Conservation (phyloP, 2,888 invertebrate genomes). For the Metalampra italica region DNA sequence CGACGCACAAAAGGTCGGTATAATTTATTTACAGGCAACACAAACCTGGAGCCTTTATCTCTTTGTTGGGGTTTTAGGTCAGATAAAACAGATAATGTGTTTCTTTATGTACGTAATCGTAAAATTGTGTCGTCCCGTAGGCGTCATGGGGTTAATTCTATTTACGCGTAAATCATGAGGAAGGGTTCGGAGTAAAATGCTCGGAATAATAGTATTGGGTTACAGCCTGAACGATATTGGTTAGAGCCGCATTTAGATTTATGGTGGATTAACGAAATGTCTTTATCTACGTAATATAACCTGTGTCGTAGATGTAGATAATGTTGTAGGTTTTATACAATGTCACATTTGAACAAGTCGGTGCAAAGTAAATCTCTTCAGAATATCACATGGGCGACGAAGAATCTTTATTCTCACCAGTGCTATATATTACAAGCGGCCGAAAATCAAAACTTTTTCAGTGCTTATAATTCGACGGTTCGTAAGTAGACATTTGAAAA, state of each 20-base stretch:
- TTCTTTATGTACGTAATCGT: slow-evolving; percentile 66
- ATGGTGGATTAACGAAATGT: slow-evolving; percentile 13
- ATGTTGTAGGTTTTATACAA: not conserved
- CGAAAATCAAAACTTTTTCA: too few species aligned
- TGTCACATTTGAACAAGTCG: not conserved
- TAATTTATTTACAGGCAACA: slow-evolving; percentile 70
- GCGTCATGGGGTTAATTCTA: slow-evolving; percentile 56
- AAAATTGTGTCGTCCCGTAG: slow-evolving; percentile 40
- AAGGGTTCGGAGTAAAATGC: slow-evolving; percentile 22
- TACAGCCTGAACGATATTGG: slow-evolving; percentile 13
- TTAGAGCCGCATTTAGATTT: slow-evolving; percentile 19
- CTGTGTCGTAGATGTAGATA: slow-evolving; percentile 4
- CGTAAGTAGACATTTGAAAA: too few species aligned
- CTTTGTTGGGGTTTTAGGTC: slow-evolving; percentile 65
- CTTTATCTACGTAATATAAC: slow-evolving; percentile 16
- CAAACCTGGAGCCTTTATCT: slow-evolving; percentile 67
- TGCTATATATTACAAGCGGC: too few species aligned
- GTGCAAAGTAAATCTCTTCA: too few species aligned
- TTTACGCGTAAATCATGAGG: slow-evolving; percentile 34
- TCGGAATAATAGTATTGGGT: slow-evolving; percentile 4
- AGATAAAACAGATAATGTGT: slow-evolving; percentile 72
- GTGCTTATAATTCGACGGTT: too few species aligned
- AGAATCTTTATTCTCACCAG: too few species aligned
- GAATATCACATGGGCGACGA: too few species aligned
- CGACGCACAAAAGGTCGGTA: slow-evolving; percentile 52